Evolutionary conservation across 2,113 vertebrate genomes (phyloP).

Genomic region (Ellobius talpinus): DNA sequence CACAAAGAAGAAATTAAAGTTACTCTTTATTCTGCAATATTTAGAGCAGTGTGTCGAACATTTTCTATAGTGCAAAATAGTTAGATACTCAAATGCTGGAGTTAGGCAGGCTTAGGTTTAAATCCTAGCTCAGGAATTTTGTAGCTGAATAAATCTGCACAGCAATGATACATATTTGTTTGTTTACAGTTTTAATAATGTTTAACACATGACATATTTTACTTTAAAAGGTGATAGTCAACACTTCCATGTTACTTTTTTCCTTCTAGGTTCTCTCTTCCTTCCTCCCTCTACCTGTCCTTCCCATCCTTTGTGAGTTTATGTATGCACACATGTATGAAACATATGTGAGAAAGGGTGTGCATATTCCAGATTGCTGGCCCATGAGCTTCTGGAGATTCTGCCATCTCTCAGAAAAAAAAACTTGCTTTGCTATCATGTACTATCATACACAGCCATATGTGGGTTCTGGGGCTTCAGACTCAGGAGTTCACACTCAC

Average conservation of each 20-base stretch:
- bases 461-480: not conserved
- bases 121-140: not conserved
- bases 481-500: not conserved
- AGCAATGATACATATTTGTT: not conserved
- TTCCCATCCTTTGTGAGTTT: not conserved
- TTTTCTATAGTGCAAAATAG: not conserved
- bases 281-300: not conserved
- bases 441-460: not conserved
- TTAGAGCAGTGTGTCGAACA: not conserved
- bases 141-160: not conserved
- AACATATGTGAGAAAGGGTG: not conserved
- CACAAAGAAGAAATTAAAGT: not conserved
- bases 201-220: not conserved
- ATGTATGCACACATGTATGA: not conserved
- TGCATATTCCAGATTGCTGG: not conserved
- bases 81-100: not conserved
- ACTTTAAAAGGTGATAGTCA: not conserved
- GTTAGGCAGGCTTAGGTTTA: constrained; percentile 1
- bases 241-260: not conserved
- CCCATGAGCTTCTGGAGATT: not conserved
- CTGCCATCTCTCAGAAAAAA: not conserved
- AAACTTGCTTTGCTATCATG: not conserved
- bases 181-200: not conserved
- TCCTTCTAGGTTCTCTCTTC: not conserved
- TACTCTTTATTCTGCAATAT: not conserved